These are phyloP conservation scores for Burhinus oedicnemus DNA, from an alignment of 2,113 vertebrate species.

Conservation along the genomic window DNA sequence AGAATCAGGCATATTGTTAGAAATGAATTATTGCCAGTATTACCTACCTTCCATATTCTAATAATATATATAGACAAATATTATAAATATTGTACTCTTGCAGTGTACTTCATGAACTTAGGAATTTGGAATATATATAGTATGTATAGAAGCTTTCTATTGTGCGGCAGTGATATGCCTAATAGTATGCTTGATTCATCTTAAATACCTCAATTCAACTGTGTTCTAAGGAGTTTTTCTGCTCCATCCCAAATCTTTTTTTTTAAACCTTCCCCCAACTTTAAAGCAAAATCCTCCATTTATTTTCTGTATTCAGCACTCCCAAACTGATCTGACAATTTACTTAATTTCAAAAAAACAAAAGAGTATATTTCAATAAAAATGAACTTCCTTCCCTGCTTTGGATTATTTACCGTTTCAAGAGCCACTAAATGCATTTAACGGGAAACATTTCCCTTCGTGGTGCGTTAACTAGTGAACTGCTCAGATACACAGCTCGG, in stretches of 20 bases:
- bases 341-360: background rate
- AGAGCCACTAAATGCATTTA: background rate
- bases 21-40: background rate
- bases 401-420: background rate
- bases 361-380: background rate
- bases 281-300: background rate
- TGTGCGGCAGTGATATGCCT: background rate
- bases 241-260: background rate
- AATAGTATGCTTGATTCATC: background rate
- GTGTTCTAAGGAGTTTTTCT: background rate
- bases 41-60: background rate
- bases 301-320: background rate
- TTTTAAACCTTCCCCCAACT: background rate
- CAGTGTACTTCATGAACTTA: background rate
- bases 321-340: background rate
- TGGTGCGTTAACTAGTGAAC: background rate
- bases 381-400: background rate
- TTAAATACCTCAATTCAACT: background rate
- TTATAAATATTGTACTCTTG: background rate
- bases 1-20: background rate
- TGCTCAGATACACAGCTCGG: background rate
- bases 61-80: background rate
- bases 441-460: background rate
- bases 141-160: background rate
- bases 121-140: background rate